phyloP scores from a whole-genome alignment of 92 coral and sea anemone genomes.

The Meandrina meandrites region DNA sequence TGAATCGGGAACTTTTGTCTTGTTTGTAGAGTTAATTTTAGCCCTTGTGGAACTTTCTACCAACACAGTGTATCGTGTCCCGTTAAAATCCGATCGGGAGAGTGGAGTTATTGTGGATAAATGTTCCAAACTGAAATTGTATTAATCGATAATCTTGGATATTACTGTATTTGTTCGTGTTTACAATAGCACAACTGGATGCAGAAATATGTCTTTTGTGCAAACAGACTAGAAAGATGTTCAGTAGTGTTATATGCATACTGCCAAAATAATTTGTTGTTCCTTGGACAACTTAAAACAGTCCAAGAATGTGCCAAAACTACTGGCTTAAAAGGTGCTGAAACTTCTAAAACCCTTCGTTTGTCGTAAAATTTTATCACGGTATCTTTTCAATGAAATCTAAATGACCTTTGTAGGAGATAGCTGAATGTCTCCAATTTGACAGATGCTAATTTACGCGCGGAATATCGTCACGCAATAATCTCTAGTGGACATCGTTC shows the following conservation, averaged over 20 bases:
- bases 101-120: too few species aligned
- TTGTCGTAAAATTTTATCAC: neutral
- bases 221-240: slow-evolving; percentile 9
- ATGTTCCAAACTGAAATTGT: neutral
- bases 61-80: neutral
- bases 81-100: neutral
- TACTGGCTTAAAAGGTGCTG: too few species aligned
- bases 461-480: slow-evolving; percentile 34
- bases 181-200: slow-evolving; percentile 24
- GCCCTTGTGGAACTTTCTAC: neutral
- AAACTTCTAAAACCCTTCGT: neutral
- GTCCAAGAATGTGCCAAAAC: neutral
- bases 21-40: neutral
- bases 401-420: slow-evolving; percentile 1
- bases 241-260: neutral
- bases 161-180: neutral
- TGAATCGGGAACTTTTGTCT: slow-evolving; percentile 5
- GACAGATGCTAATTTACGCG: slow-evolving; percentile 28
- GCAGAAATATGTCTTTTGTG: slow-evolving; percentile 11
- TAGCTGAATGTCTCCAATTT: neutral
- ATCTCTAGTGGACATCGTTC: neutral
- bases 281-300: neutral
- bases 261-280: neutral
- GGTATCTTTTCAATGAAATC: neutral
- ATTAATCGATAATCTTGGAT: neutral